Percentiles rank a stretch among this genome's conserved stretches.
Conservation (phyloP, 2,888 invertebrate species). For the Cosmorhoe ocellata region DNA sequence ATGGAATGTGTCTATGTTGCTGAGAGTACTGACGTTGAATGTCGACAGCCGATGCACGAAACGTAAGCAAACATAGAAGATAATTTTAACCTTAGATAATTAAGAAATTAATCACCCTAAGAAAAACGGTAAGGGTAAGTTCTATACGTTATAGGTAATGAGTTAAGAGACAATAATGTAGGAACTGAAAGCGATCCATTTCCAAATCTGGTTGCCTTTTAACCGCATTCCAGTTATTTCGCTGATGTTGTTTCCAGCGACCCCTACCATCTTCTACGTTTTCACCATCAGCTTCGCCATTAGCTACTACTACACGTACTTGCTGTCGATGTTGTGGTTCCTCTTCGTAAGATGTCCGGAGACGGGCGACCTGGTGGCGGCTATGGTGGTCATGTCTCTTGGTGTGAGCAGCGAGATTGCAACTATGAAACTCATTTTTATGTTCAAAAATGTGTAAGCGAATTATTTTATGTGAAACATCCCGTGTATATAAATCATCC, state of each 20-base stretch:
- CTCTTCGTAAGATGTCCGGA: conserved; percentile 43
- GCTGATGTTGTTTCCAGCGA: conserved; percentile 30
- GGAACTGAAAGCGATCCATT: too few relatives aligned
- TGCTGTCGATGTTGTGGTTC: conserved; percentile 53
- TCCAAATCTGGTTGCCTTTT: too few relatives aligned
- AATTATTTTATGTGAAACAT: too few relatives aligned
- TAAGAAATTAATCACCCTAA: too few relatives aligned
- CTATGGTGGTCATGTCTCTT: conserved; percentile 49
- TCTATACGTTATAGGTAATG: too few relatives aligned
- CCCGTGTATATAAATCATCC: too few relatives aligned
- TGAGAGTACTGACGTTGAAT: conserved; percentile 47
- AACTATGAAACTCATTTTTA: conserved; percentile 47
- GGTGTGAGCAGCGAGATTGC: conserved; percentile 48
- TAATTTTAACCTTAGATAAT: too few relatives aligned
- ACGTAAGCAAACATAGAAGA: conserved; percentile 2
- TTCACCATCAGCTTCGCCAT: conserved; percentile 27
- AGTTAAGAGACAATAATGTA: too few relatives aligned
- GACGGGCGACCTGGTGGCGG: conserved; percentile 44
- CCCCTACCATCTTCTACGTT: conserved; percentile 42
- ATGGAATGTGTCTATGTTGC: conserved; percentile 48
- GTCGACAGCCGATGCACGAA: conserved; percentile 43
- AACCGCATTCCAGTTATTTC: too few relatives aligned
- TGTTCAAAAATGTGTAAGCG: conserved; percentile 47
- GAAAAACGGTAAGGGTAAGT: too few relatives aligned
- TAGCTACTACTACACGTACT: conserved; percentile 49